A percentile compares a stretch with the other conserved stretches of the same genome.
phyloP scores from a whole-genome alignment of 2,888 invertebrate genomes.

The Temnothorax rugatulus region DNA sequence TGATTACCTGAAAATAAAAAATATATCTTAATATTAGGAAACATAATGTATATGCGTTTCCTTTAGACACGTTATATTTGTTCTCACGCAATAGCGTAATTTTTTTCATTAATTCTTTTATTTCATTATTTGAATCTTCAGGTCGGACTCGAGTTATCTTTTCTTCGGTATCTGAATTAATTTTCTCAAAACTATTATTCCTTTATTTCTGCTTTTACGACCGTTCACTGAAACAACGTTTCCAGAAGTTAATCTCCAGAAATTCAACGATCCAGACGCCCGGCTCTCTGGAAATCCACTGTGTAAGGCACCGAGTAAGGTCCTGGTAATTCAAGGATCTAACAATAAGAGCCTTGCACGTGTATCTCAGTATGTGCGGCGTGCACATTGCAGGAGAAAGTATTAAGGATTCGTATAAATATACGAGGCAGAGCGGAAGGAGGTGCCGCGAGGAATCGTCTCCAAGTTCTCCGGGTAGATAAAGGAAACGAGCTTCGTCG shows the following conservation, averaged over 20 bases:
- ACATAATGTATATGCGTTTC: neutral
- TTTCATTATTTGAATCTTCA: neutral
- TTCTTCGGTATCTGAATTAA: slow-evolving; percentile 12
- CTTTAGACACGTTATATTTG: neutral
- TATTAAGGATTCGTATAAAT: slow-evolving; percentile 46
- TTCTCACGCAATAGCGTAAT: neutral
- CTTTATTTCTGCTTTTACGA: neutral
- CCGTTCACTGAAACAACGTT: neutral
- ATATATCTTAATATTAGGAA: neutral
- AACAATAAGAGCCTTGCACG: slow-evolving; percentile 42
- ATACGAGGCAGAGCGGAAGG: slow-evolving; percentile 5
- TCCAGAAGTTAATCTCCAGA: slow-evolving; percentile 28
- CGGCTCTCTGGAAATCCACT: slow-evolving; percentile 12
- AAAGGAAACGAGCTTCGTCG: slow-evolving; percentile 38
- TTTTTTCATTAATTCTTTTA: neutral
- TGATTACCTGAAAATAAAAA: neutral
- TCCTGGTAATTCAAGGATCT: slow-evolving; percentile 47
- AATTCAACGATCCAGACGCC: slow-evolving; percentile 16
- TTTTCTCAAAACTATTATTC: slow-evolving; percentile 21
- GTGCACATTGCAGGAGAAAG: neutral
- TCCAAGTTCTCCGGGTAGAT: slow-evolving; percentile 30
- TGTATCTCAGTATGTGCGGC: slow-evolving; percentile 31
- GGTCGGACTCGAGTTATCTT: neutral
- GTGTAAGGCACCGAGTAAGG: slow-evolving; percentile 16
- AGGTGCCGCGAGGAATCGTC: slow-evolving; percentile 38